Base-by-base conservation (phyloP, 2,888 invertebrate species). In the Exocentrus adspersus region DNA sequence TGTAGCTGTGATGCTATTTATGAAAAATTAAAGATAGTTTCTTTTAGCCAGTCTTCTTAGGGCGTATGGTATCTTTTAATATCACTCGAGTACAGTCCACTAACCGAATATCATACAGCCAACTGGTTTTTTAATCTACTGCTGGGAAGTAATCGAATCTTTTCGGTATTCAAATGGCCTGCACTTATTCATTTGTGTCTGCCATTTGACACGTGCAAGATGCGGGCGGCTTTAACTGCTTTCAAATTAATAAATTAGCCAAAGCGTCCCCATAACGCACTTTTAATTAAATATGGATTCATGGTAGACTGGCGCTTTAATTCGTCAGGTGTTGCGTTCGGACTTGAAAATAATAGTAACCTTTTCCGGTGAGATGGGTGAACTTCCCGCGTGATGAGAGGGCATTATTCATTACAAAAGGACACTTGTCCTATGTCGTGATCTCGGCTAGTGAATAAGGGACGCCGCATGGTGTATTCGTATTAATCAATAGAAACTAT, bases 281-380 rank as follows among this genome's bases (percentile, higher is more conserved):
- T 54, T 68, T 73, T 67, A 72, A 72, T 75, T 70, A 73, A 73
- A 68, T 69, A 63, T 63, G 68, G 72, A 76, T 76, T 71, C 64
- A 37, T 65, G 69, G 67, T 68, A 69, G 67, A 72, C 73, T 68
- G 72, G 70, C 66, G 74, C 71, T 72, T 72, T 75, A 78, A 79
- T 79, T 80, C 76, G 78, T 80, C 80, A 81, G 80, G 80, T 81
- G 80, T 76, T 75, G 75, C 75, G 75, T 77, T 78, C 76, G 73
- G 74, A 75, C 70, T 71, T 67, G 71, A 74, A 79, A 74, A 77
- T 74, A 77, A 79, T 80, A 79, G 77, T 72, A 71, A 65, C 73
- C 72, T 72, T 72, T 79, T 78, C 77, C 78, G 77, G 77, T 71
- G 71, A 69, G 70, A 74, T 70, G 72, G 75, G 76, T 77, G 72